Evolutionary conservation across 1,140 invertebrate species (phyloP).

Genomic region (Tetramorium alpestre): DNA sequence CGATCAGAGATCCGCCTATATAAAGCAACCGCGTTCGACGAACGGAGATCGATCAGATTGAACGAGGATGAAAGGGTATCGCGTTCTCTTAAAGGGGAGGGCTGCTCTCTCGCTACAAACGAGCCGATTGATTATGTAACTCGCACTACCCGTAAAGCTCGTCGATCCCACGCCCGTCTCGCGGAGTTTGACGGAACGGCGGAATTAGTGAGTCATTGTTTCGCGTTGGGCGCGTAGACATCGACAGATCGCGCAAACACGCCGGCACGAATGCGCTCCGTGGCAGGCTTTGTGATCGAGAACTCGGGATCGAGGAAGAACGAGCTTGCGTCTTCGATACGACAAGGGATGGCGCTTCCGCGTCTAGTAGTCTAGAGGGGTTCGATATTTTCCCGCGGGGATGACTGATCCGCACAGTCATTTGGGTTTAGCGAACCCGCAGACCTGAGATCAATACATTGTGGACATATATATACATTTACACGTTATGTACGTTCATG

Average conservation of each 20-base stretch:
- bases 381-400: slow-evolving; percentile 5
- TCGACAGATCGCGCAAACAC: slow-evolving; percentile 52
- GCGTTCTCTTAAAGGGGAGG: neutral
- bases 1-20: slow-evolving; percentile 4
- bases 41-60: slow-evolving; percentile 32
- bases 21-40: neutral
- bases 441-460: neutral
- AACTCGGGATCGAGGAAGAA: slow-evolving; percentile 31
- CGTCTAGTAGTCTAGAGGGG: neutral
- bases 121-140: slow-evolving; percentile 54
- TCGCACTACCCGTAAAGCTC: slow-evolving; percentile 25
- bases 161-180: neutral
- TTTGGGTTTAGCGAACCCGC: slow-evolving; percentile 8
- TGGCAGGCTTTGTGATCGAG: slow-evolving; percentile 26
- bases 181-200: slow-evolving; percentile 44
- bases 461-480: neutral
- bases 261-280: slow-evolving; percentile 22
- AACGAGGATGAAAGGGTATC: slow-evolving; percentile 23
- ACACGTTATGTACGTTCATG: neutral
- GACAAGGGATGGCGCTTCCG: neutral
- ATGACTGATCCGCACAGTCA: slow-evolving; percentile 18
- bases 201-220: slow-evolving; percentile 50
- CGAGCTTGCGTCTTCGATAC: neutral
- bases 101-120: neutral
- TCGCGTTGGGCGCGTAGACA: slow-evolving; percentile 29